A percentile compares a stretch with the other conserved stretches of the same genome.
phyloP scores from a whole-genome alignment of 2,888 invertebrate species.

The Stenodema calcarata region DNA sequence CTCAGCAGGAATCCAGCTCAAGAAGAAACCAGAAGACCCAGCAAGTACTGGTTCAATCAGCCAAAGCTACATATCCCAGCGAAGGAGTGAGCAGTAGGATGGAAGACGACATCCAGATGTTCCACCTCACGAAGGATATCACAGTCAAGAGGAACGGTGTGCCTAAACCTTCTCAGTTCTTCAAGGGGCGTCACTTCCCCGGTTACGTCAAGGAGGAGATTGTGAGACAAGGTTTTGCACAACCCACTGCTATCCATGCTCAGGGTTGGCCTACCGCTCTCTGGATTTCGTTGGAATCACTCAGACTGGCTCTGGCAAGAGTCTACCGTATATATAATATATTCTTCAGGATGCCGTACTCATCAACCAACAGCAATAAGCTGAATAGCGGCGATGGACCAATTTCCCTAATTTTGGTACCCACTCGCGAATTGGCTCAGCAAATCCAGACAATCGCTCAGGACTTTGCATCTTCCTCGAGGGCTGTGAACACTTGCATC shows the following conservation, averaged over 20 bases:
- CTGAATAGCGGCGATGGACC: constrained; percentile 92
- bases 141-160: constrained; percentile 87
- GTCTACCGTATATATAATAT: constrained; percentile 69
- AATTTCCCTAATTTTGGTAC: constrained; percentile 88
- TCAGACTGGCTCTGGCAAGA: constrained; percentile 91
- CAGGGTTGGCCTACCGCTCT: constrained; percentile 96
- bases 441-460: constrained; percentile 94
- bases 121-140: constrained; percentile 81
- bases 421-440: constrained; percentile 88
- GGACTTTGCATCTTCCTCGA: constrained; percentile 86
- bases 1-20: background rate
- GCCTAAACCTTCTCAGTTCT: constrained; percentile 86
- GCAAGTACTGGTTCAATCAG: constrained; percentile 8
- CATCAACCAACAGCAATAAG: constrained; percentile 86
- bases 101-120: constrained; percentile 75
- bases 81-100: constrained; percentile 69
- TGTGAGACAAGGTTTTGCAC: constrained; percentile 78
- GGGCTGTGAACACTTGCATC: constrained; percentile 91
- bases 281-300: constrained; percentile 92
- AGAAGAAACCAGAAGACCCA: constrained; percentile 19
- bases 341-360: constrained; percentile 95
- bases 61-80: constrained; percentile 66
- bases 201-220: constrained; percentile 84
- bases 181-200: constrained; percentile 91
- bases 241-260: constrained; percentile 93